Percentiles rank a stretch among this genome's conserved stretches.
phyloP scores from a whole-genome alignment of 2,888 invertebrate genomes.

The Schizaphis graminum region DNA sequence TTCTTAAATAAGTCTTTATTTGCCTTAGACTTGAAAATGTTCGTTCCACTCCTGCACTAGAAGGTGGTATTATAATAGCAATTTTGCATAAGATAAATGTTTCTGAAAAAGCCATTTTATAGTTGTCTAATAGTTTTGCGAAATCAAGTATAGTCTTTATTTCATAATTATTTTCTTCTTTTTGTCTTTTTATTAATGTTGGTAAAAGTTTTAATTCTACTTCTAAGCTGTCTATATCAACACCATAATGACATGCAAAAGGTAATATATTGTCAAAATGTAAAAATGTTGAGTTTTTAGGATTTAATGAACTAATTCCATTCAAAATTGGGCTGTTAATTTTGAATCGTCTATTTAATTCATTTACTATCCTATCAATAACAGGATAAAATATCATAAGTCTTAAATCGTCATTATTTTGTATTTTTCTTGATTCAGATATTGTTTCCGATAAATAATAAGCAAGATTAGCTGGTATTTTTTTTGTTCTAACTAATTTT shows the following conservation, averaged over 20 bases:
- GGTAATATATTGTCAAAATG: slow-evolving; percentile 2
- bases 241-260: background rate
- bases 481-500: background rate
- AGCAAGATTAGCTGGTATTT: no score
- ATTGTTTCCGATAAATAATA: background rate
- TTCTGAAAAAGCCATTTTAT: slow-evolving; percentile 45
- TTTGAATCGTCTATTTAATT: slow-evolving; percentile 29
- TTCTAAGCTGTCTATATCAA: slow-evolving; percentile 18
- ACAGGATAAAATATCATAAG: slow-evolving; percentile 29
- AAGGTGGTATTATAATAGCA: background rate
- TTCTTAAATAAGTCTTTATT: background rate
- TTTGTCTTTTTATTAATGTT: background rate
- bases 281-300: slow-evolving; percentile 23
- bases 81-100: slow-evolving; percentile 2
- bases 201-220: background rate
- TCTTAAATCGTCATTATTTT: background rate
- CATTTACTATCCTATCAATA: background rate
- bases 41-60: slow-evolving; percentile 20
- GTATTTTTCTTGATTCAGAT: background rate
- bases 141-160: slow-evolving; percentile 20
- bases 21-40: background rate
- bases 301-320: slow-evolving; percentile 14
- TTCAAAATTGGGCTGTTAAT: background rate
- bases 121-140: background rate
- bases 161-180: slow-evolving; percentile 36